A percentile compares a stretch with the other conserved stretches of the same genome.
phyloP scores from a whole-genome alignment of 2,888 invertebrate species.

The Pemphredon lugubris region DNA sequence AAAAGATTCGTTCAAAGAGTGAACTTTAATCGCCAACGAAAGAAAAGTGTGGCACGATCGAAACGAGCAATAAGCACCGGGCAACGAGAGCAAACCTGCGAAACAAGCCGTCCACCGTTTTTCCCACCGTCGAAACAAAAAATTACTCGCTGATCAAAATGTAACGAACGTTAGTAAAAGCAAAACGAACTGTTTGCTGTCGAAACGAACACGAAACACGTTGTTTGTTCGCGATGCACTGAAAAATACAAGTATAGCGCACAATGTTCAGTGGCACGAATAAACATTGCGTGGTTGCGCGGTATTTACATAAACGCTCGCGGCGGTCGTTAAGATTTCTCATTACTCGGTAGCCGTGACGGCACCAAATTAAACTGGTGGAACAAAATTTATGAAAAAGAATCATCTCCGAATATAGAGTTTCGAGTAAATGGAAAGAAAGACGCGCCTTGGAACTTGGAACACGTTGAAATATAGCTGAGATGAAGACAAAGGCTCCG shows the following conservation, averaged over 20 bases:
- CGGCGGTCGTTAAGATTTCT: slow-evolving; percentile 44
- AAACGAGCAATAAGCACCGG: no score
- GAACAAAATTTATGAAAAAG: slow-evolving; percentile 45
- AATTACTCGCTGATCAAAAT: not conserved
- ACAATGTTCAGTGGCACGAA: not conserved
- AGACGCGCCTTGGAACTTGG: slow-evolving; percentile 38
- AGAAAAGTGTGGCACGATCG: no score
- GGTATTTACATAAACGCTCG: slow-evolving; percentile 23
- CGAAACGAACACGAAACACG: not conserved
- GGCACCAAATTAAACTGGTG: slow-evolving; percentile 37
- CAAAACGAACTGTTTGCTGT: no score
- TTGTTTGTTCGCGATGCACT: no score
- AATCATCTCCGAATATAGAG: slow-evolving; percentile 33
- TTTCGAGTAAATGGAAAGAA: slow-evolving; percentile 28
- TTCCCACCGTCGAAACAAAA: no score
- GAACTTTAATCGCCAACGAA: no score
- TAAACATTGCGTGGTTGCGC: slow-evolving; percentile 1
- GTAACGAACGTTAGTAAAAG: slow-evolving; percentile 2
- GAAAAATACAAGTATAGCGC: no score
- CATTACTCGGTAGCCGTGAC: slow-evolving; percentile 12
- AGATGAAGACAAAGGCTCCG: no score
- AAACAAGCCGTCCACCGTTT: no score
- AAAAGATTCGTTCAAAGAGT: no score
- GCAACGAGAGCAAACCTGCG: no score
- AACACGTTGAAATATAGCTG: not conserved